Evolutionary conservation across 1,140 invertebrate species (phyloP).

Genomic region (Fopius arisanus): DNA sequence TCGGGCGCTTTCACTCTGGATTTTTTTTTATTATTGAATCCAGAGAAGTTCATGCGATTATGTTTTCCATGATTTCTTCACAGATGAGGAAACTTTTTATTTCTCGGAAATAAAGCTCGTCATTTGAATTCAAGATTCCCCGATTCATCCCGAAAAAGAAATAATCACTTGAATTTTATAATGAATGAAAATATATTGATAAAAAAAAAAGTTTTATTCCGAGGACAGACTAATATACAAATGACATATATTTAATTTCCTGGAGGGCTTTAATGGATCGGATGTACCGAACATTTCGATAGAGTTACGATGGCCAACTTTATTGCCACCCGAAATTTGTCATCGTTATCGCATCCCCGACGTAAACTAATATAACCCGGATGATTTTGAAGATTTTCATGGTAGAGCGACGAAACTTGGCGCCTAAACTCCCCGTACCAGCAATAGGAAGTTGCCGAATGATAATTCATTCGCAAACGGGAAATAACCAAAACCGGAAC

Average conservation of each 20-base stretch:
- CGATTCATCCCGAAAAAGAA: too few species aligned
- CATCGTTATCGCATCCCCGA: background rate
- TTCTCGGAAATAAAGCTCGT: too few species aligned
- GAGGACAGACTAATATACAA: too few species aligned
- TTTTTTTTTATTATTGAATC: too few species aligned
- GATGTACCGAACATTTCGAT: background rate
- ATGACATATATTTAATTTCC: background rate
- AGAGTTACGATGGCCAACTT: background rate
- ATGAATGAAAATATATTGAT: too few species aligned
- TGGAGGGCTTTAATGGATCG: background rate
- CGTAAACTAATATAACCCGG: background rate
- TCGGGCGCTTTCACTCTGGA: background rate
- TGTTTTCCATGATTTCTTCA: too few species aligned
- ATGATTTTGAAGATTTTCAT: background rate
- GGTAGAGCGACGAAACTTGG: background rate
- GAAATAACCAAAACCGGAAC: conserved; percentile 7
- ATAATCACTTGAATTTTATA: too few species aligned
- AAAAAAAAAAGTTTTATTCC: too few species aligned
- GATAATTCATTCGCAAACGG: conserved; percentile 4
- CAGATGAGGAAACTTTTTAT: too few species aligned
- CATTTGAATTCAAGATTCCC: too few species aligned
- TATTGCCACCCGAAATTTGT: background rate
- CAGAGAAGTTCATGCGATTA: too few species aligned
- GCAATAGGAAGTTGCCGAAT: background rate
- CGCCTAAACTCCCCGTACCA: background rate